Conservation (phyloP, 2,797 vertebrate genomes). For the Lepus oiostolus region DNA sequence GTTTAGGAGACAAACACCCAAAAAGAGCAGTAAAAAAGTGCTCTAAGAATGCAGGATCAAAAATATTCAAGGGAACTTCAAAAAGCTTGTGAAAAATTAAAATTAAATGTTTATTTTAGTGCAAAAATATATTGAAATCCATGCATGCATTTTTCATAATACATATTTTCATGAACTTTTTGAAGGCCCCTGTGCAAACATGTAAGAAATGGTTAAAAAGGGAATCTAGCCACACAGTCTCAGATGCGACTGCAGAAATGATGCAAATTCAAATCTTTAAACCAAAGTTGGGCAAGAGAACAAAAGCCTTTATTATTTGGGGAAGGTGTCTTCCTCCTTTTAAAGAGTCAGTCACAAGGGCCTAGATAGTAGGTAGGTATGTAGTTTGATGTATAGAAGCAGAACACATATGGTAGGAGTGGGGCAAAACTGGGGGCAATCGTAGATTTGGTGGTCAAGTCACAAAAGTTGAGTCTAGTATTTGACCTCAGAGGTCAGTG, state of each 20-base stretch:
- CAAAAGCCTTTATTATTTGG: fast-evolving
- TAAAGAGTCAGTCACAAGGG: neutral
- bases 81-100: too few relatives aligned
- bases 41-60: neutral
- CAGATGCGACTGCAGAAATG: neutral
- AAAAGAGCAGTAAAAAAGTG: neutral
- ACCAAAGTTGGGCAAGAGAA: neutral
- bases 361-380: neutral
- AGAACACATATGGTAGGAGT: neutral
- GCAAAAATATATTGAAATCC: too few relatives aligned
- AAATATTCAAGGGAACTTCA: neutral
- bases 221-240: neutral
- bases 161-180: too few relatives aligned
- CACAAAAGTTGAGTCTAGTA: neutral
- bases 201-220: neutral
- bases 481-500: neutral
- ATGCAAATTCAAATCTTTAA: neutral
- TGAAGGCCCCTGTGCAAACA: neutral
- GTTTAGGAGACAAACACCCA: neutral
- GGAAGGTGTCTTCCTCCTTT: neutral
- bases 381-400: neutral
- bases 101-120: too few relatives aligned
- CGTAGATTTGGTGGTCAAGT: neutral
- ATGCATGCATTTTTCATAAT: too few relatives aligned
- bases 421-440: neutral